phyloP scores from a whole-genome alignment of 2,113 vertebrate species.

The Girardinichthys multiradiatus region DNA sequence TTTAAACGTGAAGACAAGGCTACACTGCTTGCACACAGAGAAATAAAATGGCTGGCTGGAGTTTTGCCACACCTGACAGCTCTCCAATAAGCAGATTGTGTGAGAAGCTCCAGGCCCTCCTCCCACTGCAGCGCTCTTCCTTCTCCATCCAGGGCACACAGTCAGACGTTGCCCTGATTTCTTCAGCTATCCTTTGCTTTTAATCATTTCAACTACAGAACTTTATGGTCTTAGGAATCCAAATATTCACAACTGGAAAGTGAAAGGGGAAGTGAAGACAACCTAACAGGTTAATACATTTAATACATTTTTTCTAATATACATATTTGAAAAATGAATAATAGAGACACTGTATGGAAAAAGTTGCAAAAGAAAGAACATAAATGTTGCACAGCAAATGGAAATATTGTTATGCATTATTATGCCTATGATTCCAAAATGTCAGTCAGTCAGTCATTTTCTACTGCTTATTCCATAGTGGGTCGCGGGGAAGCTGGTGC shows the following conservation, averaged over 20 bases:
- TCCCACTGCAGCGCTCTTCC: conserved; percentile 32
- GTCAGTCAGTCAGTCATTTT: no score
- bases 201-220: conserved; percentile 1
- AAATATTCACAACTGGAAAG: neutral
- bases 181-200: conserved; percentile 11
- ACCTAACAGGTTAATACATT: neutral
- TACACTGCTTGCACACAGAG: conserved; percentile 46
- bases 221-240: neutral
- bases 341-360: neutral
- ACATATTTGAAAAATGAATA: neutral
- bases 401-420: neutral
- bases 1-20: conserved; percentile 29
- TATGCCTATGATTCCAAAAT: neutral
- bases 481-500: no score
- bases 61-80: conserved; percentile 64
- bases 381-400: neutral
- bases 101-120: conserved; percentile 46
- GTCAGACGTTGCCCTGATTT: conserved; percentile 44
- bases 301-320: neutral
- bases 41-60: conserved; percentile 65
- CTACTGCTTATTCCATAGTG: no score
- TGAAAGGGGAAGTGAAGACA: neutral
- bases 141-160: conserved; percentile 44
- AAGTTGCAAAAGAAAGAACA: neutral
- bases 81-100: conserved; percentile 64